phyloP scores from a whole-genome alignment of 2,888 invertebrate species.

The Rutpela maculata region DNA sequence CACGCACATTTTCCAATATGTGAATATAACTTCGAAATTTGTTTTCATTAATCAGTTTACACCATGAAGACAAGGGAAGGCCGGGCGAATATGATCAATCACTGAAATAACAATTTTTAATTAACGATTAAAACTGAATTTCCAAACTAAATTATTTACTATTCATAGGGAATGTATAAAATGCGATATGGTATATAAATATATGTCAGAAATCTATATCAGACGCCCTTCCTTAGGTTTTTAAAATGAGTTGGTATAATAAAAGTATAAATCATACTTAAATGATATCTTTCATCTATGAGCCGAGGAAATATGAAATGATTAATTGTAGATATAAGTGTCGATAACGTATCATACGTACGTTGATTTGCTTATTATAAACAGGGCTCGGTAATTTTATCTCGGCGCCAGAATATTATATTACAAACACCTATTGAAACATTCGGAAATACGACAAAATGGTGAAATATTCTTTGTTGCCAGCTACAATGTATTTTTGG shows the following conservation, averaged over 20 bases:
- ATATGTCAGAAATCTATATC: constrained; percentile 13
- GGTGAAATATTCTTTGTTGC: too few species aligned
- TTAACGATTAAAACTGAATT: neutral
- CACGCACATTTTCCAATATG: too few species aligned
- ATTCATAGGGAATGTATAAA: neutral
- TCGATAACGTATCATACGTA: neutral
- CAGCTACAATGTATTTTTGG: too few species aligned
- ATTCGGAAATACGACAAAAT: too few species aligned
- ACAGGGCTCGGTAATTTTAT: too few species aligned
- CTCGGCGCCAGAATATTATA: too few species aligned
- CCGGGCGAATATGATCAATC: neutral
- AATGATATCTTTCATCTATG: constrained; percentile 2
- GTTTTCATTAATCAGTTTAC: too few species aligned
- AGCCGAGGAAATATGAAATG: constrained; percentile 9
- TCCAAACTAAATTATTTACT: neutral
- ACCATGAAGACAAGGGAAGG: neutral
- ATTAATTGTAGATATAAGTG: constrained; percentile 9
- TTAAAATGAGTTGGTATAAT: constrained; percentile 5
- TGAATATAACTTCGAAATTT: too few species aligned
- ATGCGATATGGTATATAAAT: neutral
- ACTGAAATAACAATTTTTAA: neutral
- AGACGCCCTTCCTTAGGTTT: constrained; percentile 23
- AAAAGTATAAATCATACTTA: constrained; percentile 10
- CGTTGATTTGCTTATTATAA: neutral
- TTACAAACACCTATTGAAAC: too few species aligned